A percentile compares a stretch with the other conserved stretches of the same genome.
phyloP scores from a whole-genome alignment of 2,888 invertebrate genomes.

The Mantis religiosa region DNA sequence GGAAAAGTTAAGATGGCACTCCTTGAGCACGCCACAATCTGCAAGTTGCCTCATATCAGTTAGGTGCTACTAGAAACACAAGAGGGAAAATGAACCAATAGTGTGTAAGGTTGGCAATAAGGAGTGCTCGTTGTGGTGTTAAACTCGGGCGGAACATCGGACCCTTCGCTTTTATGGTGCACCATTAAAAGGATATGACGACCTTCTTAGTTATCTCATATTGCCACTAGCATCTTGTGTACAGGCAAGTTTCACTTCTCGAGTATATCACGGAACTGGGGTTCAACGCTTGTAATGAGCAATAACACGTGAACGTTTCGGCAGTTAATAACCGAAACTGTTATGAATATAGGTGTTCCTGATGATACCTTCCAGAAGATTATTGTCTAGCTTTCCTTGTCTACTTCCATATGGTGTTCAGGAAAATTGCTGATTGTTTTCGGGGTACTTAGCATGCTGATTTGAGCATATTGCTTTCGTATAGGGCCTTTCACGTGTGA shows the following conservation, averaged over 20 bases:
- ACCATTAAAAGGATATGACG: neutral
- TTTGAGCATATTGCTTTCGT: too few species aligned
- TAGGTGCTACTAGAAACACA: neutral
- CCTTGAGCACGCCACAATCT: neutral
- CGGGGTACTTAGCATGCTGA: too few species aligned
- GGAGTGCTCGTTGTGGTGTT: neutral
- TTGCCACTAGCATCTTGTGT: neutral
- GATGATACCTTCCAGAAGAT: neutral
- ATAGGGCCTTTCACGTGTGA: too few species aligned
- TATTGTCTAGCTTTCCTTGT: too few species aligned
- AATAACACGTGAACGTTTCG: neutral
- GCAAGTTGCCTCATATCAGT: neutral
- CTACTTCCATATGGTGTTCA: too few species aligned
- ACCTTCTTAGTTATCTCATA: neutral
- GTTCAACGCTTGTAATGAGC: neutral
- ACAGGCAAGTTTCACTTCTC: neutral
- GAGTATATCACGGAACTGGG: neutral
- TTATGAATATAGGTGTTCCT: neutral
- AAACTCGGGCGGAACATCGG: neutral
- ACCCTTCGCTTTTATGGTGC: neutral
- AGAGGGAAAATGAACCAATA: neutral
- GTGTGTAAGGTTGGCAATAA: neutral
- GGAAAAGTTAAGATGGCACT: neutral
- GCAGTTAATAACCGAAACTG: neutral
- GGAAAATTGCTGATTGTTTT: too few species aligned